Evolutionary conservation across 2,113 vertebrate genomes (phyloP).

Genomic region (Pseudorasbora parva): DNA sequence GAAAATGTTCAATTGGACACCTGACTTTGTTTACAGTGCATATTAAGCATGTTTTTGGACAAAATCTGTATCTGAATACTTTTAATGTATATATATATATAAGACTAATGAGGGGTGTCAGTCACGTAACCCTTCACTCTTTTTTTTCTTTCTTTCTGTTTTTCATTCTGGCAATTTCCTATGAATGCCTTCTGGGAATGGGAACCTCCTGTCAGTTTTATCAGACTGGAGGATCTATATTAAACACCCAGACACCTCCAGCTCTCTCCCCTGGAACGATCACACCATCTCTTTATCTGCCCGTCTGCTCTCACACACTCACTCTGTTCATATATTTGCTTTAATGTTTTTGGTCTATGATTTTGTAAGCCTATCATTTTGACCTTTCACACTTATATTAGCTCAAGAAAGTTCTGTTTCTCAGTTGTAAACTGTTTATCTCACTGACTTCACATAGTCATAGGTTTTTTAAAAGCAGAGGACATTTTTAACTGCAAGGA

Average conservation of each 20-base stretch:
- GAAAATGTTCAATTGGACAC: no score
- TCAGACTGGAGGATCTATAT: constrained; percentile 75
- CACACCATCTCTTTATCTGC: constrained; percentile 62
- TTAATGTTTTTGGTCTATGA: constrained; percentile 47
- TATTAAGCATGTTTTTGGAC: neutral
- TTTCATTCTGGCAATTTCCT: constrained; percentile 72
- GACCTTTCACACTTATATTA: constrained; percentile 16
- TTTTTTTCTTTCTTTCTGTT: constrained; percentile 15
- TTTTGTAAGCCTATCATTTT: constrained; percentile 38
- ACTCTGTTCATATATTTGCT: constrained; percentile 58
- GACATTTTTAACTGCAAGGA: neutral
- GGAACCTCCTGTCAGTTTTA: constrained; percentile 70
- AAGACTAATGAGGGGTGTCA: constrained; percentile 33
- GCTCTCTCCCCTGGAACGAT: constrained; percentile 63
- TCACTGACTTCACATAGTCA: neutral
- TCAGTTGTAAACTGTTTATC: neutral
- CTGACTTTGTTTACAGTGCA: no score
- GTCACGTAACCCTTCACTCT: constrained; percentile 27
- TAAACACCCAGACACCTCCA: constrained; percentile 68
- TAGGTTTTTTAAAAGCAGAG: no score
- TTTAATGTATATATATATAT: neutral
- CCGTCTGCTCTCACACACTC: constrained; percentile 59
- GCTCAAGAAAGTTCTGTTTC: neutral
- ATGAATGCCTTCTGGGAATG: constrained; percentile 65
- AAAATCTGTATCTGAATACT: neutral